Conservation (phyloP, 2,888 invertebrate species). For the Anorthoa munda region DNA sequence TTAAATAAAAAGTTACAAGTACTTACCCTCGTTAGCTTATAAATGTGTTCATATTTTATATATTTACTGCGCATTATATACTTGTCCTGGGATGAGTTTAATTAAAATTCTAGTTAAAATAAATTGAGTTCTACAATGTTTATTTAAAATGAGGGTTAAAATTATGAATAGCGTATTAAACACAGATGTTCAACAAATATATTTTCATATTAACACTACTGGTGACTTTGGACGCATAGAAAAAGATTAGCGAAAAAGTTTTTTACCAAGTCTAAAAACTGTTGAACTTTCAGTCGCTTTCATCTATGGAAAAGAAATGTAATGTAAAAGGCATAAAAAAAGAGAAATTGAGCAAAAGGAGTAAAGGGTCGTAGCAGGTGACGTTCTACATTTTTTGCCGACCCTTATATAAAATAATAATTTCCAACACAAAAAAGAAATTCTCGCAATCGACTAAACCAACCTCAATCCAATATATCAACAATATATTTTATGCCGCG, state of each 20-base stretch:
- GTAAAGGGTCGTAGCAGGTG: too few species aligned
- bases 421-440: neutral
- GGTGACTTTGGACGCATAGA: too few species aligned
- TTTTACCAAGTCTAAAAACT: too few species aligned
- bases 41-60: constrained; percentile 10
- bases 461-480: neutral
- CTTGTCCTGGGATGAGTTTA: constrained; percentile 8
- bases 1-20: neutral
- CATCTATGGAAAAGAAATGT: too few species aligned
- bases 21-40: neutral
- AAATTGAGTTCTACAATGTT: constrained; percentile 2
- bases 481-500: too few species aligned
- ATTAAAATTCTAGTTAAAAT: constrained; percentile 29
- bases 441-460: neutral
- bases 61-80: constrained; percentile 14
- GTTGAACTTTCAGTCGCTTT: neutral
- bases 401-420: too few species aligned
- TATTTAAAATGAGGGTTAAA: constrained; percentile 9
- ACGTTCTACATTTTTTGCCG: too few species aligned
- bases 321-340: too few species aligned
- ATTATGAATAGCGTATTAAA: neutral
- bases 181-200: neutral
- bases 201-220: neutral
- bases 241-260: neutral
- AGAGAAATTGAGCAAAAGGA: too few species aligned